These are phyloP conservation scores for Oreochromis mossambicus DNA, from an alignment of 2,797 vertebrate genomes.

Conservation along the genomic window DNA sequence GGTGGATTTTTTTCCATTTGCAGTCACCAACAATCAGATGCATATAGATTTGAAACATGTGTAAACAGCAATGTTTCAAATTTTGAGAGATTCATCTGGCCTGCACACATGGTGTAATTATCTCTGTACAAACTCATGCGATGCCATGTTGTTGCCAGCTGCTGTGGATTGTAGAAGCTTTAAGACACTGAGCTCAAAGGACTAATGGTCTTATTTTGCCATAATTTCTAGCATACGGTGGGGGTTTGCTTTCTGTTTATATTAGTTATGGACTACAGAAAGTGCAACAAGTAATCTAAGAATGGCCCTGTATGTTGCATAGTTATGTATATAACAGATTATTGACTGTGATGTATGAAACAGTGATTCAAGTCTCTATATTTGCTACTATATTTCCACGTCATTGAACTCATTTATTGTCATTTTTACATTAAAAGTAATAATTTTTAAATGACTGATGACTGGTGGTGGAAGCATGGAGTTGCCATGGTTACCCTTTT, in stretches of 20 bases:
- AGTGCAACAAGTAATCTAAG: neutral
- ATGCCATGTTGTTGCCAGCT: constrained; percentile 1
- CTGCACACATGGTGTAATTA: constrained; percentile 35
- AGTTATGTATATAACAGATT: neutral
- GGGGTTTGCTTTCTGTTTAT: neutral
- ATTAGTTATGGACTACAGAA: neutral
- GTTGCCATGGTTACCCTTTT: neutral
- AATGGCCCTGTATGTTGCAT: neutral
- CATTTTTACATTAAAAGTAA: neutral
- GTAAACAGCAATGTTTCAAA: constrained; percentile 3
- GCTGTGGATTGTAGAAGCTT: neutral
- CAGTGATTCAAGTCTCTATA: neutral
- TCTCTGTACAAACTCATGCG: neutral
- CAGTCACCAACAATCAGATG: constrained; percentile 3
- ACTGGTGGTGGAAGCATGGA: neutral
- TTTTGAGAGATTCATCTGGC: constrained; percentile 6
- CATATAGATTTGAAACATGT: neutral
- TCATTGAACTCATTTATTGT: neutral
- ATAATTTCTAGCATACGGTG: neutral
- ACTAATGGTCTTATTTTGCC: neutral
- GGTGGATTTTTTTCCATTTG: neutral
- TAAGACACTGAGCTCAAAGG: neutral
- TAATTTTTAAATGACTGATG: neutral
- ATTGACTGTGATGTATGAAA: neutral
- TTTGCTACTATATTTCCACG: neutral